Conservation (phyloP, 2,888 invertebrate species). For the Drosophila fulvimacula region DNA sequence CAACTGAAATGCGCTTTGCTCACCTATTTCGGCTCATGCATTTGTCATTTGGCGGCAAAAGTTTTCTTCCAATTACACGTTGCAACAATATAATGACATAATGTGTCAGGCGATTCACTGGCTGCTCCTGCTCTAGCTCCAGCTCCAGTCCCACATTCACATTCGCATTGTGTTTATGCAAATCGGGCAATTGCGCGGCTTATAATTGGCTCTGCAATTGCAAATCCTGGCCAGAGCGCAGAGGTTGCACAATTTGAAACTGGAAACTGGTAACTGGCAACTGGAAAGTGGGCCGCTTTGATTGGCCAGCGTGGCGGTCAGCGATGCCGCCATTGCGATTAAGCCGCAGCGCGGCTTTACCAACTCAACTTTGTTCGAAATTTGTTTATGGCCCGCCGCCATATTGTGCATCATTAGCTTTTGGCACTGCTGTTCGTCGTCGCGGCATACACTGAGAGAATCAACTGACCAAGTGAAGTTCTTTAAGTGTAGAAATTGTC, state of each 20-base stretch:
- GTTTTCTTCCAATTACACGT: constrained; percentile 79
- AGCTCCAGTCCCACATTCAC: not conserved
- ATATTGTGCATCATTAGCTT: constrained; percentile 66
- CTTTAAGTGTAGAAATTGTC: too few species aligned
- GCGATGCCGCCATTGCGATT: constrained; percentile 62
- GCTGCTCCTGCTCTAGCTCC: constrained; percentile 19
- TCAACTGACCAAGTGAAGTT: not conserved
- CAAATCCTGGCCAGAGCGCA: constrained; percentile 47
- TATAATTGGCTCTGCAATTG: constrained; percentile 43
- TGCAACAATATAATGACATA: constrained; percentile 80
- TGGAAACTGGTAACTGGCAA: constrained; percentile 54
- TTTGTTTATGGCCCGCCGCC: constrained; percentile 53
- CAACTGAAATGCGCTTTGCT: not conserved
- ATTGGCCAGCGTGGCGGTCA: constrained; percentile 54
- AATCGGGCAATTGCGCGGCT: constrained; percentile 48
- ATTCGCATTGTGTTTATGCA: constrained; percentile 64
- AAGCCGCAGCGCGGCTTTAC: constrained; percentile 48
- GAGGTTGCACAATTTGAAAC: constrained; percentile 40
- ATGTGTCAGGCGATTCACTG: constrained; percentile 61
- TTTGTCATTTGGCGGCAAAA: constrained; percentile 79
- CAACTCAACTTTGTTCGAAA: constrained; percentile 45
- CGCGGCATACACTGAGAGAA: constrained; percentile 18
- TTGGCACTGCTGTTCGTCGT: constrained; percentile 24
- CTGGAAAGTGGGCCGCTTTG: constrained; percentile 70
- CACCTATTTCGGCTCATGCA: constrained; percentile 52